Conservation (phyloP, 2,113 vertebrate species). For the Bostrychus sinensis region DNA sequence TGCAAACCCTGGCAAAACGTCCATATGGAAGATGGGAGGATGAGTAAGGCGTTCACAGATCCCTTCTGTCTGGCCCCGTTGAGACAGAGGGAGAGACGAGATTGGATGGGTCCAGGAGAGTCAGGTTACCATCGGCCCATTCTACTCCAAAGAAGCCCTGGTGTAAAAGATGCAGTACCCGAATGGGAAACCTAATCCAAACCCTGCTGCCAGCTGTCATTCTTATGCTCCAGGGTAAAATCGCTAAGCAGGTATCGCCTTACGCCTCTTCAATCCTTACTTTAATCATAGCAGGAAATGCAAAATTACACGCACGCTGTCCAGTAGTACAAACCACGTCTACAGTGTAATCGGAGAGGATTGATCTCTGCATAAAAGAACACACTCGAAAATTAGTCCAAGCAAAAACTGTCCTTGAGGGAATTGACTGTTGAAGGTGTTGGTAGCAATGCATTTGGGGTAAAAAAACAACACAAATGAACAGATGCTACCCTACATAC, state of each 20-base stretch:
- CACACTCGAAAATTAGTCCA: neutral
- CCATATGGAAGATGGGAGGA: conserved; percentile 79
- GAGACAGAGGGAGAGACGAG: conserved; percentile 68
- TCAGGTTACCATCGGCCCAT: conserved; percentile 77
- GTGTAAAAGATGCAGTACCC: conserved; percentile 78
- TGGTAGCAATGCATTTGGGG: neutral
- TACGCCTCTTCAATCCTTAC: conserved; percentile 67
- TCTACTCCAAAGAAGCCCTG: conserved; percentile 65
- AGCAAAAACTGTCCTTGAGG: conserved; percentile 2
- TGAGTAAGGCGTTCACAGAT: conserved; percentile 72
- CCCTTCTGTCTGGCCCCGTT: conserved; percentile 71
- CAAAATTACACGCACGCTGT: conserved; percentile 33
- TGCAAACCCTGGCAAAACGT: conserved; percentile 56
- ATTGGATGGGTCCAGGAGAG: conserved; percentile 74
- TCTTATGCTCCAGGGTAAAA: conserved; percentile 67
- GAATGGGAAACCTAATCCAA: conserved; percentile 77
- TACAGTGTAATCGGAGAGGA: conserved; percentile 22
- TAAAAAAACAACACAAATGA: neutral
- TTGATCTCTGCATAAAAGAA: conserved; percentile 15
- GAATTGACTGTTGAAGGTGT: conserved; percentile 1
- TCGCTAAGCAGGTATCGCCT: conserved; percentile 73
- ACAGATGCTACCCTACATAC: neutral
- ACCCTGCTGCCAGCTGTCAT: conserved; percentile 77
- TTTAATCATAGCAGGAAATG: conserved; percentile 53
- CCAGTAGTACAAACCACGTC: conserved; percentile 12